Conservation (phyloP, 2,113 vertebrate species). For the Pluvianellus socialis region DNA sequence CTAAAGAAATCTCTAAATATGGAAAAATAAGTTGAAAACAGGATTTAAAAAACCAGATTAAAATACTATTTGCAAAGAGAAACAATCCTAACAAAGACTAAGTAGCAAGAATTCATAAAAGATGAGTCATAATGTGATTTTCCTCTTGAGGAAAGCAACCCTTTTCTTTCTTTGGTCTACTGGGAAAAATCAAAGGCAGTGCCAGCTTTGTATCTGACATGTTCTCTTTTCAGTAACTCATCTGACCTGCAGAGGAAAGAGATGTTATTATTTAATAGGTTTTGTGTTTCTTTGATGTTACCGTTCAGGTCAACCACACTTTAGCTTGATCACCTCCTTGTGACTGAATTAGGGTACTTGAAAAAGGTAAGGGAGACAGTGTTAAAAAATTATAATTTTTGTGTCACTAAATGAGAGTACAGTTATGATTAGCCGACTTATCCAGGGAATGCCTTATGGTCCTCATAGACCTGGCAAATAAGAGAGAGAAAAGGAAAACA, state of each 20-base stretch:
- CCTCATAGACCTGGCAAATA: not conserved
- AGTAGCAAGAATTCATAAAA: not conserved
- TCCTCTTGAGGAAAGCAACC: not conserved
- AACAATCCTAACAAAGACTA: not conserved
- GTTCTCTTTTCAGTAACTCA: not conserved
- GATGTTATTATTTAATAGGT: not conserved
- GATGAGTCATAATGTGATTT: not conserved
- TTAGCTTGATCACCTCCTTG: not conserved
- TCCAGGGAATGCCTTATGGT: not conserved
- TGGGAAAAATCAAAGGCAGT: slow-evolving; percentile 19
- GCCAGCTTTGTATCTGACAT: not conserved
- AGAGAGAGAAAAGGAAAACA: not conserved
- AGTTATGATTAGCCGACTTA: not conserved
- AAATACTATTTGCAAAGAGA: not conserved
- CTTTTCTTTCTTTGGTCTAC: not conserved
- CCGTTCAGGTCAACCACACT: not conserved
- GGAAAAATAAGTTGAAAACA: not conserved
- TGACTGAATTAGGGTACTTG: not conserved
- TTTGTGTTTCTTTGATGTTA: not conserved
- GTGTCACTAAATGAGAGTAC: not conserved
- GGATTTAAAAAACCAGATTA: not conserved
- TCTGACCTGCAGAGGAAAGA: slow-evolving; percentile 3
- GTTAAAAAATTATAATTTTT: not conserved
- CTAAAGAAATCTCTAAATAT: not conserved
- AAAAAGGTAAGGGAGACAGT: not conserved